Evolutionary conservation across 2,797 vertebrate species (phyloP).

Genomic region (Oryzias dopingdopingensis): DNA sequence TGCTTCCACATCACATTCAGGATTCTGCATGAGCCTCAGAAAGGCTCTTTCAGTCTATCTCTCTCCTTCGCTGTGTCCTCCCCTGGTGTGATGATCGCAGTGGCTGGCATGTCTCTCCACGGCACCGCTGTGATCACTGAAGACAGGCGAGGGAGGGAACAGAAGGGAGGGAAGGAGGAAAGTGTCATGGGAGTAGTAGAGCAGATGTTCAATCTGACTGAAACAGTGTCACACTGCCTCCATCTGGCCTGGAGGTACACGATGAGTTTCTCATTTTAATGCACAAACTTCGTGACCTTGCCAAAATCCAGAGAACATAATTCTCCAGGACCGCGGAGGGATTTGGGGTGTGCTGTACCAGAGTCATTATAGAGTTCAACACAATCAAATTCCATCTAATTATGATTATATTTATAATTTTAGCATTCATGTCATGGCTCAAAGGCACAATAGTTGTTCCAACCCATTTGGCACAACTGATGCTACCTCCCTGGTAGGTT

Average conservation of each 20-base stretch:
- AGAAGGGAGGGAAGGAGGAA: constrained; percentile 11
- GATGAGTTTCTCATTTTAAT: neutral
- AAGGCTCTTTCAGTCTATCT: constrained; percentile 6
- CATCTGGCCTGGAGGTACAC: constrained; percentile 56
- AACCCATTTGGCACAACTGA: neutral
- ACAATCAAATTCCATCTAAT: neutral
- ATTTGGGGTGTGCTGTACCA: neutral
- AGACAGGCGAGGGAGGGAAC: constrained; percentile 30
- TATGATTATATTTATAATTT: no score
- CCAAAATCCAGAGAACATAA: neutral
- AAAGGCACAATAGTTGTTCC: neutral
- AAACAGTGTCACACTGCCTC: constrained; percentile 44
- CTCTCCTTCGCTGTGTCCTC: constrained; percentile 23
- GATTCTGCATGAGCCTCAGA: constrained; percentile 37
- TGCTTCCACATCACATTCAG: constrained; percentile 28
- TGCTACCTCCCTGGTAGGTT: neutral
- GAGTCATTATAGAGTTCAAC: neutral
- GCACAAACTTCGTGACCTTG: constrained; percentile 31
- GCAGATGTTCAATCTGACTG: constrained; percentile 6
- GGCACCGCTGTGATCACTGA: constrained; percentile 69
- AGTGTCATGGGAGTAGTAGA: constrained; percentile 29
- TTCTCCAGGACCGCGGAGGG: neutral
- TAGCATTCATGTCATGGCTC: neutral
- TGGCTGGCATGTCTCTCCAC: constrained; percentile 68
- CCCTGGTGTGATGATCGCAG: constrained; percentile 65